Conservation (phyloP, 2,797 vertebrate genomes). For the Sitta carolinensis region DNA sequence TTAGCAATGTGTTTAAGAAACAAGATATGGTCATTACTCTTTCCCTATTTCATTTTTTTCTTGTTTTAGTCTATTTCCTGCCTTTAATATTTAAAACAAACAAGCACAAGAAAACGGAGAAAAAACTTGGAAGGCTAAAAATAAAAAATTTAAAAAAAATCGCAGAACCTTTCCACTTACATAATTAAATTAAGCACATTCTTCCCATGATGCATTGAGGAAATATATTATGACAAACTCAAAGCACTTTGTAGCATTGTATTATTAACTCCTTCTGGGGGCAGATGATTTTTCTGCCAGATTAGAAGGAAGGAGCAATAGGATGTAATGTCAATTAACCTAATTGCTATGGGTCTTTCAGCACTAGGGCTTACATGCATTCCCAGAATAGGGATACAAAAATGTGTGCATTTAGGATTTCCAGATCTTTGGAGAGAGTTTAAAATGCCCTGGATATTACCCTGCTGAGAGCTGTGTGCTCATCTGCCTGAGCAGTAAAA, state of each 20-base stretch:
- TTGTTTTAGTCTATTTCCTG: neutral
- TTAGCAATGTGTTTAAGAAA: neutral
- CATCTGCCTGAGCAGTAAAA: conserved; percentile 11
- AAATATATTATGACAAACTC: neutral
- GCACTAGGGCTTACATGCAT: neutral
- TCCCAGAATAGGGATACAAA: neutral
- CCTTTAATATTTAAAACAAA: conserved; percentile 16
- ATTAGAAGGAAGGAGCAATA: neutral
- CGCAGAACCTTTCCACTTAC: neutral
- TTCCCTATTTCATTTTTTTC: neutral
- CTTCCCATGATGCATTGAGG: neutral
- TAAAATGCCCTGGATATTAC: neutral
- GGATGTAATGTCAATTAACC: neutral
- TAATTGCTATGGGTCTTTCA: neutral
- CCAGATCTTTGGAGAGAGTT: neutral
- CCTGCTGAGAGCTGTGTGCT: neutral
- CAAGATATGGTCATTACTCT: neutral
- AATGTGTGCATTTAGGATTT: neutral
- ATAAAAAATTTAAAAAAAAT: neutral
- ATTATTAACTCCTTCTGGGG: conserved; percentile 46
- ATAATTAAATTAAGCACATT: conserved; percentile 24
- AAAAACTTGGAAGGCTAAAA: conserved; percentile 1
- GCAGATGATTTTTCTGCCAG: neutral
- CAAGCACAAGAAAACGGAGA: neutral
- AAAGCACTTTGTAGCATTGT: conserved; percentile 24